These are phyloP conservation scores for Phylloscopus collybita DNA, from an alignment of 2,797 vertebrate species.

Conservation along the genomic window DNA sequence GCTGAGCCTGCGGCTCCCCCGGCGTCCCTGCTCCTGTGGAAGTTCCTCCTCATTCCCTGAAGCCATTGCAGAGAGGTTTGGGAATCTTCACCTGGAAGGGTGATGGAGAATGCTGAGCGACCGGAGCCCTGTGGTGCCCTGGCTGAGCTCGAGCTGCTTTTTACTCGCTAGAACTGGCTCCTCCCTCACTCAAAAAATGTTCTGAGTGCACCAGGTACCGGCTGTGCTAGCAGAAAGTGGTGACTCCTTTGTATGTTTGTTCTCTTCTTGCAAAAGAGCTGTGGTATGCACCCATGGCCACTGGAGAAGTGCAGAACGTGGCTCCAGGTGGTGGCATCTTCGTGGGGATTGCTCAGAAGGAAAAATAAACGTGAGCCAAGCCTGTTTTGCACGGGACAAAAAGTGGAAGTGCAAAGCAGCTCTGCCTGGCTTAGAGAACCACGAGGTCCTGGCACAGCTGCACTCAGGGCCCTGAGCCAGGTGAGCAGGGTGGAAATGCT, in stretches of 20 bases:
- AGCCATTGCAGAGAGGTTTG: slow-evolving; percentile 40
- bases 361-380: neutral
- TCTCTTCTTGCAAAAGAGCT: neutral
- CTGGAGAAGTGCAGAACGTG: too few relatives aligned
- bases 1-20: neutral
- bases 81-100: neutral
- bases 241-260: neutral
- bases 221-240: too few relatives aligned
- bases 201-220: neutral
- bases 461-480: fast-evolving
- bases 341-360: neutral
- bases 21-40: fast-evolving
- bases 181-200: neutral
- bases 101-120: neutral
- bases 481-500: neutral
- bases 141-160: neutral
- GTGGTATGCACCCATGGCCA: too few relatives aligned
- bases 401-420: neutral
- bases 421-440: neutral
- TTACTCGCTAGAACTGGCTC: neutral
- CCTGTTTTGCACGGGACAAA: too few relatives aligned
- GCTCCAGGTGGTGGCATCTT: too few relatives aligned
- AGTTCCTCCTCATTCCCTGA: slow-evolving; percentile 4
- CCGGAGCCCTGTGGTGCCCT: neutral
- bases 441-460: neutral